Evolutionary conservation across 2,888 invertebrate species (phyloP).

Genomic region (Latrodectus elegans): DNA sequence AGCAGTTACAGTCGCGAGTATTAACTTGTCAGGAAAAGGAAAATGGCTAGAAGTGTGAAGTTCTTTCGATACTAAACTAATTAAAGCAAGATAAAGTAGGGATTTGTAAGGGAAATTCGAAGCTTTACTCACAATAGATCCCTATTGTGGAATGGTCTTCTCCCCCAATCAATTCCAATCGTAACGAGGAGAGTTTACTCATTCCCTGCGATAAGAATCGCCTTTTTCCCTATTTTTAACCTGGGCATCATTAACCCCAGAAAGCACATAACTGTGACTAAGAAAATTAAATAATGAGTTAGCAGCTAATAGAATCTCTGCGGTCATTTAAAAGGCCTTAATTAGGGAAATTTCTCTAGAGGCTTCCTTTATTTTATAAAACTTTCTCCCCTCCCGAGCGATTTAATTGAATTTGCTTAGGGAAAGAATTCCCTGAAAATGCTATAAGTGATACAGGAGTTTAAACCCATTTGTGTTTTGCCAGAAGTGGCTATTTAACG

Average conservation of each 20-base stretch:
- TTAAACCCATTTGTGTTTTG: too few relatives aligned
- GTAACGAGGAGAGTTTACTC: slow-evolving; percentile 15
- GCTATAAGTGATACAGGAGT: too few relatives aligned
- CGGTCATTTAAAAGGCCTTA: slow-evolving; percentile 64
- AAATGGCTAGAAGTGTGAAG: too few relatives aligned
- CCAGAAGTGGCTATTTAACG: too few relatives aligned
- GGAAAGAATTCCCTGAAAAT: slow-evolving; percentile 1
- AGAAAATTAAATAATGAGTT: slow-evolving; percentile 60
- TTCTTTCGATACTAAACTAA: too few relatives aligned
- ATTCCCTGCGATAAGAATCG: slow-evolving; percentile 34
- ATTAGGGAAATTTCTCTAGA: slow-evolving; percentile 30
- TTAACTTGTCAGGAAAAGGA: too few relatives aligned
- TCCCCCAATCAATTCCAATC: background rate
- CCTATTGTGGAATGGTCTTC: too few relatives aligned
- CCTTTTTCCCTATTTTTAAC: slow-evolving; percentile 17
- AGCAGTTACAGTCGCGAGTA: too few relatives aligned
- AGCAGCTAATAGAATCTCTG: slow-evolving; percentile 60
- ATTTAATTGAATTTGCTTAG: slow-evolving; percentile 49
- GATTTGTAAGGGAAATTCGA: too few relatives aligned
- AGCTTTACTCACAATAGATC: too few relatives aligned
- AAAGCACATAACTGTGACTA: slow-evolving; percentile 26
- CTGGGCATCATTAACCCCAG: slow-evolving; percentile 48
- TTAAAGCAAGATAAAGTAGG: too few relatives aligned
- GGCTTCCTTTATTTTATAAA: slow-evolving; percentile 15
- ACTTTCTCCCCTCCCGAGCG: slow-evolving; percentile 17